These are phyloP conservation scores for Varroa destructor DNA, from an alignment of 1,140 invertebrate species.

Conservation along the genomic window DNA sequence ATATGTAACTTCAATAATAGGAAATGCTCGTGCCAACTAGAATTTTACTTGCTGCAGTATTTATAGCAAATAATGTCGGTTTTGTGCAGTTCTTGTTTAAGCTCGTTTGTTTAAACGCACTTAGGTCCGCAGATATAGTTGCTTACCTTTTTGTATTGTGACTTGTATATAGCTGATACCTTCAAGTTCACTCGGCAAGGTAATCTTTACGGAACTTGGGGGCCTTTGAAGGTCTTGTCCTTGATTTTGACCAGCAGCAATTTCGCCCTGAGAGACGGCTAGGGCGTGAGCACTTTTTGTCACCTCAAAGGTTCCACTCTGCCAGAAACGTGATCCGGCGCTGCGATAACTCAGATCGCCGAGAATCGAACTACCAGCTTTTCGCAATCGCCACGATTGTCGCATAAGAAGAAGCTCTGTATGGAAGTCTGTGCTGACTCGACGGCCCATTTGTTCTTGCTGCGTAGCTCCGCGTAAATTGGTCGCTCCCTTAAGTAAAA, in stretches of 20 bases:
- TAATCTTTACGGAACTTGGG: constrained; percentile 69
- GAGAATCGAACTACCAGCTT: constrained; percentile 84
- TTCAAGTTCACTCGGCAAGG: constrained; percentile 79
- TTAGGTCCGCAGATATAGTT: constrained; percentile 2
- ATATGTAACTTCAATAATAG: constrained; percentile 9
- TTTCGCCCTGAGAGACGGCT: constrained; percentile 39
- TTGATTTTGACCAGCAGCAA: constrained; percentile 29
- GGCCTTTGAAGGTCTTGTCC: constrained; percentile 42
- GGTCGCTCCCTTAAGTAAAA: constrained; percentile 69
- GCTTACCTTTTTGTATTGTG: constrained; percentile 68
- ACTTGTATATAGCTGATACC: constrained; percentile 91
- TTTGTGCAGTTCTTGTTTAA: too few relatives aligned
- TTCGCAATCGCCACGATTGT: constrained; percentile 88
- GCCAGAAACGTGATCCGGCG: constrained; percentile 72
- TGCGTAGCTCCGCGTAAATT: constrained; percentile 59
- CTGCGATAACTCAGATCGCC: constrained; percentile 90
- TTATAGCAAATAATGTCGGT: too few relatives aligned
- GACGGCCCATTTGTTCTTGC: constrained; percentile 57
- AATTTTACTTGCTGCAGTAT: too few relatives aligned
- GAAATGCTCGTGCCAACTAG: too few relatives aligned
- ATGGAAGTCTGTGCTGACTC: constrained; percentile 62
- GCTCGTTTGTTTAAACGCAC: too few relatives aligned
- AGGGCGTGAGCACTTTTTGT: constrained; percentile 65
- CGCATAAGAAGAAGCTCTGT: constrained; percentile 72
- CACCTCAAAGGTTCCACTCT: constrained; percentile 90